Evolutionary conservation across 1,140 invertebrate species (phyloP).

Genomic region (Nephotettix cincticeps): DNA sequence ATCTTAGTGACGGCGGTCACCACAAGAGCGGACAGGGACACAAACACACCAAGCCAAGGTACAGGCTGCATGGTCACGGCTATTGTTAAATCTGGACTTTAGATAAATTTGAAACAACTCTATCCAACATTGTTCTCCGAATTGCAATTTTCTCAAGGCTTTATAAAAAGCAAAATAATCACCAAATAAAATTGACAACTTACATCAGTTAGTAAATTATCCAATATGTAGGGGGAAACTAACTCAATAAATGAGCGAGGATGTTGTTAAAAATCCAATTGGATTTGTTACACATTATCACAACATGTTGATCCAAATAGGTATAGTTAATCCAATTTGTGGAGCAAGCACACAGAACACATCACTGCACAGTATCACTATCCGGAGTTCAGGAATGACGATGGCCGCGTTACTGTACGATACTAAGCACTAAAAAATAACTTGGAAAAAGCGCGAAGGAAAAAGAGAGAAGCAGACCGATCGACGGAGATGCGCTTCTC

Average conservation of each 20-base stretch:
- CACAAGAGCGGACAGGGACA: not conserved
- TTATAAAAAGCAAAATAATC: not conserved
- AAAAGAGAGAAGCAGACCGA: not conserved
- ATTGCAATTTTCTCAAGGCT: too few species aligned
- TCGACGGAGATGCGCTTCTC: not conserved
- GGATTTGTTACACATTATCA: not conserved
- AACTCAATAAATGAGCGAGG: not conserved
- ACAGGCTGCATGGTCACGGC: not conserved
- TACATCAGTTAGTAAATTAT: not conserved
- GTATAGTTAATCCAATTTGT: slow-evolving; percentile 15
- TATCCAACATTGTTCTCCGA: not conserved
- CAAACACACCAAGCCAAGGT: slow-evolving; percentile 1
- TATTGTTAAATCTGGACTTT: not conserved
- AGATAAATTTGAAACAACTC: not conserved
- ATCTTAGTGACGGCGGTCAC: slow-evolving; percentile 4
- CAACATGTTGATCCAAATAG: not conserved
- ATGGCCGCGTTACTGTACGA: not conserved
- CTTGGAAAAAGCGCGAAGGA: slow-evolving; percentile 2
- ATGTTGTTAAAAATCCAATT: not conserved
- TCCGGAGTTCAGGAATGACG: not conserved
- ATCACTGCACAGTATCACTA: slow-evolving; percentile 5
- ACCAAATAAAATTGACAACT: not conserved
- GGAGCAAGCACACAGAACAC: not conserved
- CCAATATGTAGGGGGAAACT: not conserved
- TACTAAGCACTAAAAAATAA: not conserved